Percentiles rank a stretch among this genome's conserved stretches.
Conservation (phyloP, 2,113 vertebrate species). For the Gasterosteus nipponicus region DNA sequence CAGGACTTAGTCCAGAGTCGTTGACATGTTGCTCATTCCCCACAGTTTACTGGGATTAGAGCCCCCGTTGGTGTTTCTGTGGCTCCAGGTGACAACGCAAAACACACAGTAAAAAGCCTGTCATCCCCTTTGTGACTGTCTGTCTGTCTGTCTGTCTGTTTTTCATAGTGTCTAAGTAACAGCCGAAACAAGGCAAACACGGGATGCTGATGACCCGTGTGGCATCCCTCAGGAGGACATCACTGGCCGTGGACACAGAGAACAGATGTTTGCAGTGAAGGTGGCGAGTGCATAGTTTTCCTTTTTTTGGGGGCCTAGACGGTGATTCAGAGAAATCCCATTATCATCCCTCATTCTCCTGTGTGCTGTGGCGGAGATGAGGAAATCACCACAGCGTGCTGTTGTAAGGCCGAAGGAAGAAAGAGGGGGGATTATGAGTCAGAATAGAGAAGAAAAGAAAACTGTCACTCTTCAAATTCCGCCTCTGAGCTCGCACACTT, state of each 20-base stretch:
- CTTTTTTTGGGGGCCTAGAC: slow-evolving; percentile 14
- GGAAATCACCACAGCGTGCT: slow-evolving; percentile 56
- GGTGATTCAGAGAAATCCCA: slow-evolving; percentile 62
- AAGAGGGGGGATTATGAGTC: slow-evolving; percentile 72
- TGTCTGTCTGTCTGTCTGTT: slow-evolving; percentile 58
- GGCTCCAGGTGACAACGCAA: slow-evolving; percentile 32
- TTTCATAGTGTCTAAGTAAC: slow-evolving; percentile 42
- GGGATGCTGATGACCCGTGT: slow-evolving; percentile 60
- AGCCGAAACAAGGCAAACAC: slow-evolving; percentile 46
- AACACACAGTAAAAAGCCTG: slow-evolving; percentile 10
- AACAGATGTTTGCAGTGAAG: slow-evolving; percentile 71
- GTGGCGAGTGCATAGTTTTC: slow-evolving; percentile 40
- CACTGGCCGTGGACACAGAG: slow-evolving; percentile 20
- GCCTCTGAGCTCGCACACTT: slow-evolving; percentile 54
- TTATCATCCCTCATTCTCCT: slow-evolving; percentile 27
- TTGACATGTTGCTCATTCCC: neutral
- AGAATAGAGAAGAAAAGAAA: slow-evolving; percentile 64
- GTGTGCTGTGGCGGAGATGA: neutral
- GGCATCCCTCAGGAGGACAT: slow-evolving; percentile 56
- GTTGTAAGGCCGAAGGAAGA: slow-evolving; percentile 54
- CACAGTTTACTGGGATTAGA: neutral
- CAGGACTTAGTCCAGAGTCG: neutral
- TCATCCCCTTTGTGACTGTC: slow-evolving; percentile 23
- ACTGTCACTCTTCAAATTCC: slow-evolving; percentile 64
- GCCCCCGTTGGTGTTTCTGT: slow-evolving; percentile 7